Base-by-base conservation (phyloP, 2,888 invertebrate species). In the Lumbricus terrestris region DNA sequence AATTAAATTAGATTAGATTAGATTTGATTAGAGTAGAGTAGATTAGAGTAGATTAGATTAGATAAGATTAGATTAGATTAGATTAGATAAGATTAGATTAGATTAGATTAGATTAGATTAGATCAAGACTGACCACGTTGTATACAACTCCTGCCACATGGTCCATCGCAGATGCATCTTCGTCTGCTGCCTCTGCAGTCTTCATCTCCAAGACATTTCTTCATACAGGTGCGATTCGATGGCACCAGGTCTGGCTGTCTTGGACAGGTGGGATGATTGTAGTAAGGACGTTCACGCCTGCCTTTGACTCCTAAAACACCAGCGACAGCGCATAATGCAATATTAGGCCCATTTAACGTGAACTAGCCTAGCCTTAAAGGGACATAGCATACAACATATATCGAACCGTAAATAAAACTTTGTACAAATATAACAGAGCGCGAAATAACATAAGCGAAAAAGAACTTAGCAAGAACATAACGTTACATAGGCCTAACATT, bases 61-160 rank as follows among this genome's bases (percentile, higher is more conserved):
- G 3, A 47, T 18, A 16, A 47, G 47, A 47, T 18, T 18, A 18
- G 18, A 16, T 16, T 54, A 54, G 23, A 54, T 3, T 54, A 54
- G 2, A 23, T 29, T 54, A 54, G 29, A 54, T 29, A 29, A 54
- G 54, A 29, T 23, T 54, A 29, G 54, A 29, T 54, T 29, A 54
- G 88, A n/a, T 34, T 18, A 42, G n/a, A 37, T 88, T 4, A 54
- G 42, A 33, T 35, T 88, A 37, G 20, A 18, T 47, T 47, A 47
- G 47, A 20, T 47, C 18, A 69, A 8, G 11, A 89, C 89, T 90
- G 93, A 98, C 98, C 97, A 95, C 98, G 98, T 95, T 98, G 98
- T 93, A 99, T 98, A 95, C 99, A 99, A 90, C 98, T 98, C 96
- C 98, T 97, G 91, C 99, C 99, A 94, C 99, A 99, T 3, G 95